Base-by-base conservation (phyloP, 2,888 invertebrate species). In the Phymatocera aterrima region DNA sequence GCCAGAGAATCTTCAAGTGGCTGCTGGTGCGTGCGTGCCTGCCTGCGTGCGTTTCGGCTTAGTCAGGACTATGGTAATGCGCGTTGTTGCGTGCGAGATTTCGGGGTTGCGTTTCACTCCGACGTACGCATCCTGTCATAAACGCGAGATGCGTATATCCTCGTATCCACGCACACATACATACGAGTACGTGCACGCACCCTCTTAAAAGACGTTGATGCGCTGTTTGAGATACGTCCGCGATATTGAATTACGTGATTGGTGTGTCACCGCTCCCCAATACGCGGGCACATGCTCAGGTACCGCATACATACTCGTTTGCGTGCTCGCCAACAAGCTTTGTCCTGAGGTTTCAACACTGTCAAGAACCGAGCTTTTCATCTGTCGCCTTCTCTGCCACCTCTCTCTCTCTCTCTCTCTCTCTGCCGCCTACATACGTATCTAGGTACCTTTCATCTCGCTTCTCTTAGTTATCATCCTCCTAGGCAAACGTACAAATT, bases 11-110 rank as follows among this genome's bases (percentile, higher is more conserved):
- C 34, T 51, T 75, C 75, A 28, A 75, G 75, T 75, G 57, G 72
- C 31, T 28, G 24, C 60, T 54, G 72, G 51, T 18, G 51, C 75
- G 60, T 60, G 57, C 75, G 65, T 43, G 43, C 65, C 2, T 28
- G n/a, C 37, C 46, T 80, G 79, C 80, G 81, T 81, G 77, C 78
- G 80, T 79, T 82, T 79, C 43, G 79, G 83, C 83, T 83, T 82
- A 81, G 80, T 80, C 81, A 83, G 83, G 81, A 80, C 81, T 83
- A 83, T 83, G 83, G 61, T 83, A 83, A 83, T 83, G 65, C 48
- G 28, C 31, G 1, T 34, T 34, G 46, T 43, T 18, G 40, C 68
- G 24, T 24, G 28, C 12, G 54, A 18, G 18, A 6, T 54, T n/a
- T 15, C 15, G 24, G 68, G 40, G 15, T 8, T 24, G 40, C 24